Percentiles rank a stretch among this genome's conserved stretches.
Evolutionary conservation across 2,888 invertebrate genomes (phyloP).

Genomic region (Drosophila multiciliata): DNA sequence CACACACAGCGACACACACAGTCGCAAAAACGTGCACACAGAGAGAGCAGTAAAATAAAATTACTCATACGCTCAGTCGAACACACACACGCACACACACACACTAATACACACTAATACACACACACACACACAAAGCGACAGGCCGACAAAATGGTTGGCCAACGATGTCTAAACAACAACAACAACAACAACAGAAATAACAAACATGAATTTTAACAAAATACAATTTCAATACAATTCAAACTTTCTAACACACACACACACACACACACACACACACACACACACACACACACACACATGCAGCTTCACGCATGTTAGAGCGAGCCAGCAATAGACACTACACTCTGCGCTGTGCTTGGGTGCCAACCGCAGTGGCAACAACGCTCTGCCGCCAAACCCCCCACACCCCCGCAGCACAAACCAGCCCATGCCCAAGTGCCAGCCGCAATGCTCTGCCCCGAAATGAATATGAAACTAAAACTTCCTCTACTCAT

Average conservation of each 20-base stretch:
- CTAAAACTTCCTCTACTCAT: slow-evolving; percentile 83
- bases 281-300: slow-evolving; percentile 52
- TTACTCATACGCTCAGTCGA: slow-evolving; percentile 75
- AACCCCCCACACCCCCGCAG: neutral
- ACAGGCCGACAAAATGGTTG: slow-evolving; percentile 79
- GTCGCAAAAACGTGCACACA: slow-evolving; percentile 4
- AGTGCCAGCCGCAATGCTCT: neutral
- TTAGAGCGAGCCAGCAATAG: slow-evolving; percentile 36
- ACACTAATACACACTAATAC: neutral
- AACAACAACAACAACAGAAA: slow-evolving; percentile 64
- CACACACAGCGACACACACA: neutral
- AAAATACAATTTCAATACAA: slow-evolving; percentile 83
- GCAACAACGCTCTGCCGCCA: slow-evolving; percentile 58
- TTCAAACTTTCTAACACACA: slow-evolving; percentile 82
- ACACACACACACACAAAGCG: slow-evolving; percentile 28
- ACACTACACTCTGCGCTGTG: neutral
- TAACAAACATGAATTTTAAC: slow-evolving; percentile 82
- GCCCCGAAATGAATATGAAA: slow-evolving; percentile 69
- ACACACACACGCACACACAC: slow-evolving; percentile 29
- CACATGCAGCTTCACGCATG: slow-evolving; percentile 19
- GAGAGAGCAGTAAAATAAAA: slow-evolving; percentile 64
- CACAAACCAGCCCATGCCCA: neutral
- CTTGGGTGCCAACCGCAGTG: slow-evolving; percentile 68
- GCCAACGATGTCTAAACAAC: slow-evolving; percentile 77
- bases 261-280: slow-evolving; percentile 44